Percentiles rank a stretch among this genome's conserved stretches.
Conservation (phyloP, 2,888 invertebrate species). For the Epicampocera succincta region DNA sequence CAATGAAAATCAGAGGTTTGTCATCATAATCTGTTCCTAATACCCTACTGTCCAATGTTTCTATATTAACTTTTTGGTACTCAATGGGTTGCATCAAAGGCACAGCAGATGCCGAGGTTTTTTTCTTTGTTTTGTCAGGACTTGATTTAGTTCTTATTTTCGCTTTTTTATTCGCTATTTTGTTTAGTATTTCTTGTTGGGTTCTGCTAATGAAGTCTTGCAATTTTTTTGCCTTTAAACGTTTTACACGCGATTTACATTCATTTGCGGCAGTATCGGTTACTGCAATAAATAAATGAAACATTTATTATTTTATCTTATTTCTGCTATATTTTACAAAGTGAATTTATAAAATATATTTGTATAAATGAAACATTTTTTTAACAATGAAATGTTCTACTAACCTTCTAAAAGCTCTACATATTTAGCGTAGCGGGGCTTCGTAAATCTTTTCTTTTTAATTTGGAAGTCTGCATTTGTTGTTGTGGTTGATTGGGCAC, state of each 20-base stretch:
- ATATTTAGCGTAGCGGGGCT: constrained; percentile 83
- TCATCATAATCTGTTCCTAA: constrained; percentile 78
- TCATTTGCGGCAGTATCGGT: constrained; percentile 85
- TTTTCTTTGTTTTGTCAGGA: constrained; percentile 11
- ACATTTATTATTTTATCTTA: too few species aligned
- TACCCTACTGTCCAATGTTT: constrained; percentile 74
- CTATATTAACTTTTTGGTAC: constrained; percentile 79
- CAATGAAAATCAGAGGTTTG: constrained; percentile 78
- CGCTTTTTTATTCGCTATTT: constrained; percentile 72
- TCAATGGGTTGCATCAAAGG: constrained; percentile 76
- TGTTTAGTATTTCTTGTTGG: constrained; percentile 77
- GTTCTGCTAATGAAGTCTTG: constrained; percentile 85
- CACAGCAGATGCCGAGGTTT: constrained; percentile 26
- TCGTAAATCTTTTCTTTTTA: constrained; percentile 72
- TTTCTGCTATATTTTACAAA: too few species aligned
- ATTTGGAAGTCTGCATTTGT: constrained; percentile 73
- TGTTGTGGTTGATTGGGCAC: constrained; percentile 77
- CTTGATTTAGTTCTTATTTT: constrained; percentile 37
- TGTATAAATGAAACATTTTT: too few species aligned
- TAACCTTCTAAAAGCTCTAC: constrained; percentile 87
- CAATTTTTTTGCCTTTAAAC: constrained; percentile 86
- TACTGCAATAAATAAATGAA: constrained; percentile 82
- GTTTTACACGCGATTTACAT: constrained; percentile 86
- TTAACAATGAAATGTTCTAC: constrained; percentile 39
- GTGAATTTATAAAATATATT: too few species aligned